Percentiles rank a stretch among this genome's conserved stretches.
phyloP scores from a whole-genome alignment of 2,888 invertebrate genomes.

The Drosophila robusta region DNA sequence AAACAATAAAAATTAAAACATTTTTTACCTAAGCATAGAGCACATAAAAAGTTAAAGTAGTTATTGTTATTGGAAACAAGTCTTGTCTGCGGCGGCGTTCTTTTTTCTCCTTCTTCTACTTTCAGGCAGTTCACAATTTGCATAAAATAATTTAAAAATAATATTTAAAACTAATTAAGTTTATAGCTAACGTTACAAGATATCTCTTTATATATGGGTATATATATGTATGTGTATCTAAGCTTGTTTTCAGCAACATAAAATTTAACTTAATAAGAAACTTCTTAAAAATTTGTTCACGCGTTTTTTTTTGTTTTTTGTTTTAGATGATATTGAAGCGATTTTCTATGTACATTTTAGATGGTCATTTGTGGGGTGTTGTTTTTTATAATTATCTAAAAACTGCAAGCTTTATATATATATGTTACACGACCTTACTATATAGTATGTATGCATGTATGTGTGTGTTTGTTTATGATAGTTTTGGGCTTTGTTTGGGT shows the following conservation, averaged over 20 bases:
- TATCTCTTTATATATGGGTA: neutral
- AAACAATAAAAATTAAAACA: slow-evolving; percentile 18
- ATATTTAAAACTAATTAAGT: slow-evolving; percentile 29
- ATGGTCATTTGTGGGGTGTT: neutral
- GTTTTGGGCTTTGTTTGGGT: neutral
- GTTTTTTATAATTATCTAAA: slow-evolving; percentile 17
- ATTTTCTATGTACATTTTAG: slow-evolving; percentile 43
- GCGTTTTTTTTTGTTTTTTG: neutral
- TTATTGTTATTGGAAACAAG: slow-evolving; percentile 38
- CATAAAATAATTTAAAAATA: slow-evolving; percentile 24
- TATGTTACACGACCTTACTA: slow-evolving; percentile 32
- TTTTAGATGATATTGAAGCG: slow-evolving; percentile 51
- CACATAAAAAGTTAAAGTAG: slow-evolving; percentile 8
- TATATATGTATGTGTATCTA: slow-evolving; percentile 10
- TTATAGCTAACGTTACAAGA: slow-evolving; percentile 14
- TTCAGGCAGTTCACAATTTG: slow-evolving; percentile 50
- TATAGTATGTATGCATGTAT: slow-evolving; percentile 15
- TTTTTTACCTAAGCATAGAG: neutral
- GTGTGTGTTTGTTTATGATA: slow-evolving; percentile 8
- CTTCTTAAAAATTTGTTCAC: slow-evolving; percentile 32
- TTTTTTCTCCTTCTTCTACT: neutral
- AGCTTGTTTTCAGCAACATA: slow-evolving; percentile 15
- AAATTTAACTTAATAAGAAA: neutral
- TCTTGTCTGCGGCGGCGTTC: slow-evolving; percentile 46
- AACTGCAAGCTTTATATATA: slow-evolving; percentile 16